A percentile compares a stretch with the other conserved stretches of the same genome.
phyloP scores from a whole-genome alignment of 2,888 invertebrate genomes.

The Brenthis hecate region DNA sequence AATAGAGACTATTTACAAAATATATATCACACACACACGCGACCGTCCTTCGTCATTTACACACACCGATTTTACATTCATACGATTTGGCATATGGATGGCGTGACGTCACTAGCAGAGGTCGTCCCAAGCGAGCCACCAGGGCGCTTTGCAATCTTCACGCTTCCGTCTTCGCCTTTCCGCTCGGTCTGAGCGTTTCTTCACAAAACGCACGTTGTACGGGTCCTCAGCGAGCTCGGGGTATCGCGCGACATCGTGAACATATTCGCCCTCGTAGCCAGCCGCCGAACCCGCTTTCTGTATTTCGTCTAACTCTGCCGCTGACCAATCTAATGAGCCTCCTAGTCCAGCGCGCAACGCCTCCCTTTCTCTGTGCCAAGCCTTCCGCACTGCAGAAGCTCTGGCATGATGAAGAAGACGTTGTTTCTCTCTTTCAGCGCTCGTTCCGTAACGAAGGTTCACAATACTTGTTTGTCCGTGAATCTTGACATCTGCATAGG shows the following conservation, averaged over 20 bases:
- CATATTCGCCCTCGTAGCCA: conserved; percentile 95
- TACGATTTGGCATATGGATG: conserved; percentile 80
- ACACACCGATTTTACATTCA: conserved; percentile 66
- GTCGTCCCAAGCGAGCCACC: conserved; percentile 76
- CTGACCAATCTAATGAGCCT: conserved; percentile 92
- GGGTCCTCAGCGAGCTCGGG: conserved; percentile 98
- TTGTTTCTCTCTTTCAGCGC: conserved; percentile 93
- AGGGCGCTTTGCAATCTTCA: conserved; percentile 73
- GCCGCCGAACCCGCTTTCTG: conserved; percentile 91
- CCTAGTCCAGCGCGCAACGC: conserved; percentile 89
- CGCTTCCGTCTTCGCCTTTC: conserved; percentile 89
- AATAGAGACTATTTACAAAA: conserved; percentile 82
- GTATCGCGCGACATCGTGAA: conserved; percentile 93
- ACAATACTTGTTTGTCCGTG: conserved; percentile 95
- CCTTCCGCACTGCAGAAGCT: conserved; percentile 91
- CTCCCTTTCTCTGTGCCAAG: conserved; percentile 96
- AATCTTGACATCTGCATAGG: conserved; percentile 93
- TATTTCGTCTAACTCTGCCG: conserved; percentile 94
- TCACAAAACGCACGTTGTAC: conserved; percentile 94
- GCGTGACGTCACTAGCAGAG: conserved; percentile 77
- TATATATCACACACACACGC: conserved; percentile 61
- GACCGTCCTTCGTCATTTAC: conserved; percentile 66
- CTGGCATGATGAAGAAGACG: conserved; percentile 95
- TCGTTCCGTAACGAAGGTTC: conserved; percentile 97
- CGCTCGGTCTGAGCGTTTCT: conserved; percentile 88